Percentiles rank a stretch among this genome's conserved stretches.
Conservation (phyloP, 2,888 invertebrate species). For the Willowsia nigromaculata region DNA sequence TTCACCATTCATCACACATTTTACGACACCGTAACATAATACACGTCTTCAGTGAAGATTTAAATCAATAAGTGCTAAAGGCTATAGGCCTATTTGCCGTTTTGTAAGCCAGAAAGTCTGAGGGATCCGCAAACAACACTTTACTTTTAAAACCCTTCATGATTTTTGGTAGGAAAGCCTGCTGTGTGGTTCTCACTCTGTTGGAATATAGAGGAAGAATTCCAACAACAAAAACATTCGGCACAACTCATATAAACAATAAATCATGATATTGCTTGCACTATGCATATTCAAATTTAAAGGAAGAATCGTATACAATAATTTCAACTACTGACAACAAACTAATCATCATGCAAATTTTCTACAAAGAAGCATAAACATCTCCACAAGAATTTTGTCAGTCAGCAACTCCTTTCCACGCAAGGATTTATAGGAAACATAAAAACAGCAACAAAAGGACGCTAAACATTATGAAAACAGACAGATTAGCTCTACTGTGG, state of each 20-base stretch:
- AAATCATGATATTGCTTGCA: too few species aligned
- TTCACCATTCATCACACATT: not conserved
- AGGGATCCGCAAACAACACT: not conserved
- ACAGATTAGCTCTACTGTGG: too few species aligned
- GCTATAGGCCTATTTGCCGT: not conserved
- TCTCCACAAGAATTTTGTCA: constrained; percentile 46
- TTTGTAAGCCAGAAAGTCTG: too few species aligned
- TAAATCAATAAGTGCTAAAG: not conserved
- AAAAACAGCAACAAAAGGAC: constrained; percentile 38
- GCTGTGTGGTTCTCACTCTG: constrained; percentile 15
- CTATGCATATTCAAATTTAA: too few species aligned
- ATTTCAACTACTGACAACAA: not conserved
- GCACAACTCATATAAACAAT: not conserved
- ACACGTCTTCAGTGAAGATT: not conserved
- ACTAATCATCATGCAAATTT: not conserved
- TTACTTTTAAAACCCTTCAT: not conserved
- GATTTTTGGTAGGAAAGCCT: not conserved
- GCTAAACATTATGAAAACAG: constrained; percentile 44
- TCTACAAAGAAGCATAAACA: constrained; percentile 8
- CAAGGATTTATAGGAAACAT: constrained; percentile 26
- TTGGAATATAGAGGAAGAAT: not conserved
- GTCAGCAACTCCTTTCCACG: constrained; percentile 20
- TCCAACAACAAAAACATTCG: not conserved
- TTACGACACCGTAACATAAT: not conserved
- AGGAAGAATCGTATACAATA: not conserved